Evolutionary conservation across 2,888 invertebrate species (phyloP).

Genomic region (Cephus rjabovi): DNA sequence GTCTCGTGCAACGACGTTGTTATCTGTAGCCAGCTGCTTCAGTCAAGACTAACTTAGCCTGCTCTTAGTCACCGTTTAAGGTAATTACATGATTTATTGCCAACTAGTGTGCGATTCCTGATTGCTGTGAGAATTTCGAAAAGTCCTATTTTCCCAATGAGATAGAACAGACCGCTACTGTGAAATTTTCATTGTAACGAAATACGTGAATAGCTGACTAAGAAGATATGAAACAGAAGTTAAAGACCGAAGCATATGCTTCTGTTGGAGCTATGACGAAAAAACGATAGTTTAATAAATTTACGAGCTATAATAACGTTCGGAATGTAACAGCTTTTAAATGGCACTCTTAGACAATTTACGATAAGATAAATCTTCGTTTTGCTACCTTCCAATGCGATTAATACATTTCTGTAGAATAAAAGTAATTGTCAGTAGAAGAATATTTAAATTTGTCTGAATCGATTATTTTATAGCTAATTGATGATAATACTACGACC

Average conservation of each 20-base stretch:
- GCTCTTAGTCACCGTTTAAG: conserved; percentile 48
- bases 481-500: neutral
- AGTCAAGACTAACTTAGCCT: conserved; percentile 19
- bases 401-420: neutral
- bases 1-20: conserved; percentile 31
- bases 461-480: neutral
- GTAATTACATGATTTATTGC: conserved; percentile 16
- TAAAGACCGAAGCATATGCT: neutral
- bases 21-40: conserved; percentile 18
- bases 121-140: conserved; percentile 16
- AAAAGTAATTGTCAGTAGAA: neutral
- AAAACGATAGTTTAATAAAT: neutral
- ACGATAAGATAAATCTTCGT: neutral
- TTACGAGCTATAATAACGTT: neutral
- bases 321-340: neutral
- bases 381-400: neutral
- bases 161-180: neutral
- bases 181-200: neutral
- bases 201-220: neutral
- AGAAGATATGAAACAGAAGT: neutral
- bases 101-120: conserved; percentile 18
- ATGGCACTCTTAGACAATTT: neutral
- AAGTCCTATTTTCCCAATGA: conserved; percentile 6
- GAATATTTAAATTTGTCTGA: neutral
- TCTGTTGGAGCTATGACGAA: neutral